Conservation (phyloP, 1,140 invertebrate genomes). For the Gryllus bimaculatus region DNA sequence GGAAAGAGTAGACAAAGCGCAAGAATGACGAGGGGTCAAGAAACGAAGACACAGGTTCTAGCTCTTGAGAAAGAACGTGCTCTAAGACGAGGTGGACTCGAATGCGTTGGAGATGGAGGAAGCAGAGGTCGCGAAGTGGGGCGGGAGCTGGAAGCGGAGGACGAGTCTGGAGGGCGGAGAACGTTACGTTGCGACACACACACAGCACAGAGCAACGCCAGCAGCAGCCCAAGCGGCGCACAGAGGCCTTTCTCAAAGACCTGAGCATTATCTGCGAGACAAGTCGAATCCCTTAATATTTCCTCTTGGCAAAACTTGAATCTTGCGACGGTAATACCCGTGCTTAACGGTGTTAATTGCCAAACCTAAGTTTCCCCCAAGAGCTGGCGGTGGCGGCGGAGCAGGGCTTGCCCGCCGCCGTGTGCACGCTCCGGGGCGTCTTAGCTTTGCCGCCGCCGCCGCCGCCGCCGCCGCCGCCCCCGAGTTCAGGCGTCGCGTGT, state of each 20-base stretch:
- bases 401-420: background rate
- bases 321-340: slow-evolving; percentile 17
- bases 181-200: background rate
- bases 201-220: background rate
- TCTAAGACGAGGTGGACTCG: background rate
- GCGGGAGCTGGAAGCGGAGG: background rate
- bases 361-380: slow-evolving; percentile 17
- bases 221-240: background rate
- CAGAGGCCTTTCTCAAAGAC: background rate
- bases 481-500: background rate
- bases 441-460: background rate
- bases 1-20: too few species aligned
- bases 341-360: slow-evolving; percentile 20
- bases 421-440: background rate
- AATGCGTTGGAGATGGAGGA: background rate
- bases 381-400: background rate
- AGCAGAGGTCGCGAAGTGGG: background rate
- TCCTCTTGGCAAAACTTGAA: slow-evolving; percentile 17
- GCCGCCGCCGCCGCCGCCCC: too few species aligned
- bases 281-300: slow-evolving; percentile 16
- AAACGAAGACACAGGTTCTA: too few species aligned
- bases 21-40: too few species aligned
- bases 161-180: background rate
- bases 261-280: slow-evolving; percentile 16
- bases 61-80: too few species aligned